Conservation (phyloP, 1,140 invertebrate species). For the Aphelenchoides besseyi region DNA sequence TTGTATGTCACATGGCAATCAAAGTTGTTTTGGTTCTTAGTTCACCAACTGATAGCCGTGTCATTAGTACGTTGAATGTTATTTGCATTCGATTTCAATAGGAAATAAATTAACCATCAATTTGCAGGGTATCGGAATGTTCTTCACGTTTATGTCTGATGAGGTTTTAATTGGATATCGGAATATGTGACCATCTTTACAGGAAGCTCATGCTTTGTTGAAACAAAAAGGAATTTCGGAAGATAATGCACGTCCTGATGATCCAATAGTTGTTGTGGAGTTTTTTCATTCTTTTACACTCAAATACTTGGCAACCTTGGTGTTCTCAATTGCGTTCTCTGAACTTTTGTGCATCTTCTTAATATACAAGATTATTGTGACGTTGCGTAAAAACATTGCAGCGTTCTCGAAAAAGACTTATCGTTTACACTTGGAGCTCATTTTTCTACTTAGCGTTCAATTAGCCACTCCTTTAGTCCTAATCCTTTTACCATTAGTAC, state of each 20-base stretch:
- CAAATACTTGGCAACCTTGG: neutral
- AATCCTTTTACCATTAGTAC: neutral
- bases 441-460: conserved; percentile 4
- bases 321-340: conserved; percentile 4
- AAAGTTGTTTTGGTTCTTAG: neutral
- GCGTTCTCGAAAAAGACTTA: neutral
- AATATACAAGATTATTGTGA: neutral
- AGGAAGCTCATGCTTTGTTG: neutral
- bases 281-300: neutral
- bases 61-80: too few relatives aligned
- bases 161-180: too few relatives aligned
- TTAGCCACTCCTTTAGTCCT: neutral
- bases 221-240: neutral
- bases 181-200: too few relatives aligned
- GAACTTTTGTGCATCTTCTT: neutral
- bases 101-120: too few relatives aligned
- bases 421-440: neutral
- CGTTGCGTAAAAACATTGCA: neutral
- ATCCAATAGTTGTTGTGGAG: neutral
- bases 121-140: too few relatives aligned
- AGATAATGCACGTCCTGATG: neutral
- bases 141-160: too few relatives aligned
- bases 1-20: neutral
- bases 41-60: neutral
- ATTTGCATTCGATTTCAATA: too few relatives aligned